These are phyloP conservation scores for Chionodraco myersi DNA, from an alignment of 2,113 vertebrate genomes.

Conservation along the genomic window DNA sequence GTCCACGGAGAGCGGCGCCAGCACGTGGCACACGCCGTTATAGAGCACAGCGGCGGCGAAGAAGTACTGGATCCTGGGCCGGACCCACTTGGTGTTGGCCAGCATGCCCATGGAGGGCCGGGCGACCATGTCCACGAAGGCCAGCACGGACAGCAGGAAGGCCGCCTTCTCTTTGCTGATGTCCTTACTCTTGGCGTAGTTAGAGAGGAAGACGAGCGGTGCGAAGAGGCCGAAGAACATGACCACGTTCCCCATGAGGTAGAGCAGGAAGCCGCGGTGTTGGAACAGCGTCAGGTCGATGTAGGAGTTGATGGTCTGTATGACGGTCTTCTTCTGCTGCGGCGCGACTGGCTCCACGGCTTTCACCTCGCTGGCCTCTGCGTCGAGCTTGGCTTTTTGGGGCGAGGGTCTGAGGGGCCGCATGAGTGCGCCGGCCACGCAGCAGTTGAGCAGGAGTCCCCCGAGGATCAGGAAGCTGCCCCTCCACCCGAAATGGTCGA, in stretches of 20 bases:
- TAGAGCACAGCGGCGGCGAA: conserved; percentile 90
- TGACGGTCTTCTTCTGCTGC: conserved; percentile 66
- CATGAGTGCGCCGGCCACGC: conserved; percentile 96
- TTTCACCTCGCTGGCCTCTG: neutral
- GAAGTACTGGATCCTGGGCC: conserved; percentile 94
- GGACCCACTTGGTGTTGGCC: conserved; percentile 94
- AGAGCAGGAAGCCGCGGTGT: conserved; percentile 95
- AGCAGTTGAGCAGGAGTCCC: conserved; percentile 94
- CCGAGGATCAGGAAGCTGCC: conserved; percentile 98
- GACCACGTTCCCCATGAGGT: conserved; percentile 91
- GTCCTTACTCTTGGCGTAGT: conserved; percentile 91
- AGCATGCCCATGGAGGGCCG: conserved; percentile 96
- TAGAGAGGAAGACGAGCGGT: conserved; percentile 95
- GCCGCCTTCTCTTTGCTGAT: conserved; percentile 92
- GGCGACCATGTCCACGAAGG: conserved; percentile 98
- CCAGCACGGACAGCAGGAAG: conserved; percentile 93
- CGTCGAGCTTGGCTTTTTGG: conserved; percentile 31
- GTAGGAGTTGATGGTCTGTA: conserved; percentile 92
- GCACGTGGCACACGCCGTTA: conserved; percentile 93
- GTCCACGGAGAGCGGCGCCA: conserved; percentile 85
- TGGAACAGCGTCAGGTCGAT: conserved; percentile 94
- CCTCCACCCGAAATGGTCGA: conserved; percentile 91
- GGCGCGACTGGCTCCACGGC: conserved; percentile 42
- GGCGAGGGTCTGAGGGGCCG: conserved; percentile 90
- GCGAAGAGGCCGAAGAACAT: conserved; percentile 98